Conservation (phyloP, 64 coral and sea anemone species). For the Montipora efflorescens region DNA sequence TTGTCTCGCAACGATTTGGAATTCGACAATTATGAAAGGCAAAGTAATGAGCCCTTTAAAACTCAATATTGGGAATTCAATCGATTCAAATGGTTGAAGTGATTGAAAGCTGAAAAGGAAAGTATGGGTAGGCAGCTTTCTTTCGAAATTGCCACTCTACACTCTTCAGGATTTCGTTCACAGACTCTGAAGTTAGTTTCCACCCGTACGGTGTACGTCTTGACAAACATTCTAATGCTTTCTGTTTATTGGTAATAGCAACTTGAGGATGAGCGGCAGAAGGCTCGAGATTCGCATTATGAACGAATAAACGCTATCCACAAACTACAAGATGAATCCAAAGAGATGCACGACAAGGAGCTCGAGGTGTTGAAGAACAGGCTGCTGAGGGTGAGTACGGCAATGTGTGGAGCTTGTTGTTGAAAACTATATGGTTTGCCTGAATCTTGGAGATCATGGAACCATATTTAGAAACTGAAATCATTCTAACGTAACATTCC, state of each 20-base stretch:
- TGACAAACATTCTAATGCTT: neutral
- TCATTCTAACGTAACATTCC: no score
- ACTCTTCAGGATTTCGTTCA: neutral
- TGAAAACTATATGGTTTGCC: neutral
- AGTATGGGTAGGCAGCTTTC: neutral
- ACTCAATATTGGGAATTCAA: neutral
- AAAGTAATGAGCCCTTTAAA: neutral
- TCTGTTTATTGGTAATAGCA: slow-evolving; percentile 55
- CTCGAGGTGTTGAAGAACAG: slow-evolving; percentile 62
- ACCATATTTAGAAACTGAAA: no score
- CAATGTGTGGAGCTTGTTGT: neutral
- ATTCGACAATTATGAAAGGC: no score
- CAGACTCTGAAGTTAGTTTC: neutral
- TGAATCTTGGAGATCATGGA: no score
- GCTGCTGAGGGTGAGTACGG: slow-evolving; percentile 58
- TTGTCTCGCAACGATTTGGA: no score
- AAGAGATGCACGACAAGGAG: slow-evolving; percentile 83
- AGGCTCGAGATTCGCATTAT: slow-evolving; percentile 89
- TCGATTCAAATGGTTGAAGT: neutral
- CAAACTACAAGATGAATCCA: slow-evolving; percentile 93
- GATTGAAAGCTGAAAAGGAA: neutral
- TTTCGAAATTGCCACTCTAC: neutral
- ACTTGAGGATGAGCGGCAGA: slow-evolving; percentile 90
- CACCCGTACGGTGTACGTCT: neutral
- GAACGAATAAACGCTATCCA: slow-evolving; percentile 91